Evolutionary conservation across 30 jellyfish, hydroid and myxozoan species (phyloP).

Genomic region (Clytia hemisphaerica): DNA sequence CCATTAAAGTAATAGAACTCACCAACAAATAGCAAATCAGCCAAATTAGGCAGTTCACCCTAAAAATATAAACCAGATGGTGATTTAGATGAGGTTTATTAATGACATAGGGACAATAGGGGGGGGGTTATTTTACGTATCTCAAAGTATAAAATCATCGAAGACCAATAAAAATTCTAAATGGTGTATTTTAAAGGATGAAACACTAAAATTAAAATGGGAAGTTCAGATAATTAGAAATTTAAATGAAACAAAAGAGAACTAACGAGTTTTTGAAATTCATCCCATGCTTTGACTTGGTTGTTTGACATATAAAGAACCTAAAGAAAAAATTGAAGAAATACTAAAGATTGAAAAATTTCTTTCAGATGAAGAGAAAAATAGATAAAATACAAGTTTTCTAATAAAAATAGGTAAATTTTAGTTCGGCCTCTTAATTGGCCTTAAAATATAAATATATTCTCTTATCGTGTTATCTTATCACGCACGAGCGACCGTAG

Average conservation of each 20-base stretch:
- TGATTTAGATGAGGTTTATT: too few relatives aligned
- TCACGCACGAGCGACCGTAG: too few relatives aligned
- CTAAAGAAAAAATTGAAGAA: slow-evolving; percentile 18
- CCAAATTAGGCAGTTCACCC: slow-evolving; percentile 84
- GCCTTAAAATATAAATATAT: not conserved
- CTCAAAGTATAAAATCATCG: too few relatives aligned
- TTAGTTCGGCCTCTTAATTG: not conserved
- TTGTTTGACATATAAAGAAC: slow-evolving; percentile 91
- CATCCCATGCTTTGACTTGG: slow-evolving; percentile 89
- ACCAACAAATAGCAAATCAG: slow-evolving; percentile 86
- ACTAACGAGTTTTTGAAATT: slow-evolving; percentile 76
- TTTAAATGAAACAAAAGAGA: not conserved
- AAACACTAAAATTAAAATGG: too few relatives aligned
- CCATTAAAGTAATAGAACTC: slow-evolving; percentile 4
- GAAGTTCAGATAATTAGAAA: not conserved
- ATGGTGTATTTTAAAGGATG: too few relatives aligned
- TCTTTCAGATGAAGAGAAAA: not conserved
- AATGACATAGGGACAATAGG: too few relatives aligned
- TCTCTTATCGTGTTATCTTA: too few relatives aligned
- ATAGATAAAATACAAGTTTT: not conserved
- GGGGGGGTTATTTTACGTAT: too few relatives aligned
- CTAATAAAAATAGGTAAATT: not conserved
- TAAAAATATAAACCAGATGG: slow-evolving; percentile 14
- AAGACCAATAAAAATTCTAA: too few relatives aligned
- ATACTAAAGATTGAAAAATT: not conserved